phyloP scores from a whole-genome alignment of 2,888 invertebrate species.

The Drosophila greeni region DNA sequence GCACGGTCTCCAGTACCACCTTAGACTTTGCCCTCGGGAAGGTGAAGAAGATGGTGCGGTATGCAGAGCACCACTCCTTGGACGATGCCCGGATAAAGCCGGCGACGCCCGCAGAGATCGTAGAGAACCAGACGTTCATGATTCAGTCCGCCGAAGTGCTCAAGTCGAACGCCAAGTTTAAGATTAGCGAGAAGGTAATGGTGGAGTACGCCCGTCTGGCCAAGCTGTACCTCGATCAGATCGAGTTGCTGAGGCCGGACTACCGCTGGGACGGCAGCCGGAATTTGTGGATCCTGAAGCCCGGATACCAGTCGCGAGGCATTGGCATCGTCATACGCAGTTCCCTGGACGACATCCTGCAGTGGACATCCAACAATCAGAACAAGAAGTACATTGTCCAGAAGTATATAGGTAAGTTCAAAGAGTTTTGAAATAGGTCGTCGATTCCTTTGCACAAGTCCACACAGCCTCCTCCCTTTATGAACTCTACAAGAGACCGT shows the following conservation, averaged over 20 bases:
- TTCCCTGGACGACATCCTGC: conserved; percentile 85
- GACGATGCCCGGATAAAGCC: conserved; percentile 56
- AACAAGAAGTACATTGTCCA: conserved; percentile 88
- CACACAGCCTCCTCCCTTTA: not conserved
- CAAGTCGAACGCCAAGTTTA: conserved; percentile 69
- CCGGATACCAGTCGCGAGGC: conserved; percentile 89
- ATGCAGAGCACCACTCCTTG: conserved; percentile 59
- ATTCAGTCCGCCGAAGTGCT: conserved; percentile 72
- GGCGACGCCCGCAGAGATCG: conserved; percentile 47
- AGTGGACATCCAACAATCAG: conserved; percentile 81
- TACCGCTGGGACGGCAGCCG: conserved; percentile 87
- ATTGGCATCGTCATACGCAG: conserved; percentile 90
- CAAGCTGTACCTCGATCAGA: conserved; percentile 81
- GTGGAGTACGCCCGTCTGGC: conserved; percentile 77
- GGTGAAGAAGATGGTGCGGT: conserved; percentile 59
- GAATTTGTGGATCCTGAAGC: conserved; percentile 95
- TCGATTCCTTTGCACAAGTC: no score
- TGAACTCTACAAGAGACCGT: not conserved
- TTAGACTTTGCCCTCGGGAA: conserved; percentile 63
- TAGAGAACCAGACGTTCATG: conserved; percentile 66
- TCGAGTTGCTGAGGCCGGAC: conserved; percentile 82
- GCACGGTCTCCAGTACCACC: conserved; percentile 77
- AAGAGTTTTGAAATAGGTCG: not conserved
- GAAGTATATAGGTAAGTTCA: conserved; percentile 89
- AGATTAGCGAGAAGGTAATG: conserved; percentile 55